Evolutionary conservation across 2,113 vertebrate species (phyloP).

Genomic region (Diadophis punctatus): DNA sequence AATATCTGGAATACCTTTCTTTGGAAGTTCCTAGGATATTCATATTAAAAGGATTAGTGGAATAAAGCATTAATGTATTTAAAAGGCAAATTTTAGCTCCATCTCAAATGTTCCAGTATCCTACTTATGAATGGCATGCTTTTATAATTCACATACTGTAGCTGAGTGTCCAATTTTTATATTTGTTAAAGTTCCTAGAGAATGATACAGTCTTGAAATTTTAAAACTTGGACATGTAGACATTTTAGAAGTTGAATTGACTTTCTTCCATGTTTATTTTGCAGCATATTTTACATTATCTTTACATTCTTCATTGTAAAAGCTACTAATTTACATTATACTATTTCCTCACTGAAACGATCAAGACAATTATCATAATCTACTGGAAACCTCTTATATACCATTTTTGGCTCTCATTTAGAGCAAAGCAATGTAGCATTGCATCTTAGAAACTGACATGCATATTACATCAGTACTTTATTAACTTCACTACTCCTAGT

Average conservation of each 20-base stretch:
- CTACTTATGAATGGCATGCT: not conserved
- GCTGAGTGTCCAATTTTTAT: not conserved
- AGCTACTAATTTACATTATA: not conserved
- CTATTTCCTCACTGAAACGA: not conserved
- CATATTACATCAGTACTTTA: not conserved
- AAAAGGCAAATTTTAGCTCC: not conserved
- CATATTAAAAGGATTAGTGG: conserved; percentile 34
- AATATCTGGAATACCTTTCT: conserved; percentile 39
- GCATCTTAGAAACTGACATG: not conserved
- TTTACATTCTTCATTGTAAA: not conserved
- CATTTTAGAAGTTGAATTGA: not conserved
- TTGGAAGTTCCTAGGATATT: conserved; percentile 30
- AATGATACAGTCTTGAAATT: not conserved
- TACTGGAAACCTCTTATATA: not conserved
- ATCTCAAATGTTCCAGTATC: not conserved
- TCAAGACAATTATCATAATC: not conserved
- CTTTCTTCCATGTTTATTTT: not conserved
- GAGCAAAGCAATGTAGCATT: not conserved
- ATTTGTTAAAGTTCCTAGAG: not conserved
- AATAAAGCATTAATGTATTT: conserved; percentile 30
- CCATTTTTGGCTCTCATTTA: not conserved
- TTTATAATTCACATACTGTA: not conserved
- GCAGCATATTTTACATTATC: not conserved
- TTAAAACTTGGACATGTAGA: not conserved
- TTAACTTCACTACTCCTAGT: not conserved